Evolutionary conservation across 92 coral and sea anemone genomes (phyloP), one percentile per base, ranked within the genome.

Genomic region (Micromussa lordhowensis): DNA sequence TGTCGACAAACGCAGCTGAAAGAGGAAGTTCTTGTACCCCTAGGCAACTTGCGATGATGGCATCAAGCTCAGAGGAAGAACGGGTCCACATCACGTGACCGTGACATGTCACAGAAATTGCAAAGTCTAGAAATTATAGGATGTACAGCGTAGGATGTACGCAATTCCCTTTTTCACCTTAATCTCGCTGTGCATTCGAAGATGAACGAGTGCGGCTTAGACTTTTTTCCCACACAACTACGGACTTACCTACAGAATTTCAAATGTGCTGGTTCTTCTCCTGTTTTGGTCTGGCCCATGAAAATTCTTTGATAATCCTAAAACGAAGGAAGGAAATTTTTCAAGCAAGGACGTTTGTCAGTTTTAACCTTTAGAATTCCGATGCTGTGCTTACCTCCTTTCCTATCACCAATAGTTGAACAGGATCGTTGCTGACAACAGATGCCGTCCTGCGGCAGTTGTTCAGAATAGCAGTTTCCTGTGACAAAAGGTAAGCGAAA

Each of bases 381-480:
- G 12, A 5, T 69, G 16, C 22, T 5, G 0, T 17, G n/a, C 26
- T 61, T 84, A 95, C 99, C 96, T 97, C 99, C 86, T 95, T 97
- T 54, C 87, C 91, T 54, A 97, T 95, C 49, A 95, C 98, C 3
- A 97, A 81, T 40, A 97, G 92, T 15, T 97, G 97, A 9, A 97
- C 93, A 35, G 96, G 94, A 26, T 95, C 96, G 75, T 92, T 93
- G 83, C 96, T 86, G 73, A 94, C 93, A 11, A 97, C 96, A 29
- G 99, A 95, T 19, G 98, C 97, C 17, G 96, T 95, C 81, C 99
- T 91, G 63, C 89, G 93, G 83, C 96, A 94, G 88, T 93, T 87
- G 29, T 88, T 97, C 79, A 97, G 82, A 73, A 97, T 92, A 7
- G 98, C 97, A n/a, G 96, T 85, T 40, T 97, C 99, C 99, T 97